Conservation (phyloP, 2,113 vertebrate genomes). For the Amphiprion ocellaris region DNA sequence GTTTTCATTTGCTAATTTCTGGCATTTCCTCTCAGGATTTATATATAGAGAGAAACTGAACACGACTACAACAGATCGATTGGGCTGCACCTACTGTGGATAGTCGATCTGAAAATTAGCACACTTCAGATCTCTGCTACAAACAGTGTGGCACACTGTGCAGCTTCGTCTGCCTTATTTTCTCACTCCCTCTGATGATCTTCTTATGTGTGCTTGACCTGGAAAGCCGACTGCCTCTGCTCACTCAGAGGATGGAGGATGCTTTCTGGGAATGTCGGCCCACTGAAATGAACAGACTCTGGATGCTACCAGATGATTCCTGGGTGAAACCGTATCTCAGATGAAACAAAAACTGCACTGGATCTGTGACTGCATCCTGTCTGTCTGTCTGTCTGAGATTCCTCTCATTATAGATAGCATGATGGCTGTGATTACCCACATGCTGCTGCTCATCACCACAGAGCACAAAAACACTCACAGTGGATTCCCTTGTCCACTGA, state of each 20-base stretch:
- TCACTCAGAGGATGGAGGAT: neutral
- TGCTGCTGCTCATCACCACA: slow-evolving; percentile 62
- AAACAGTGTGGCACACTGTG: neutral
- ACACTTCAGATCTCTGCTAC: neutral
- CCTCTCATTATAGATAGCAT: slow-evolving; percentile 60
- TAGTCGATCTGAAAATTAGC: too few relatives aligned
- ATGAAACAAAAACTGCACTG: neutral
- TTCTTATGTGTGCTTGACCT: slow-evolving; percentile 1
- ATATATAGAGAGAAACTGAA: neutral
- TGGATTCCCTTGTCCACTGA: slow-evolving; percentile 20
- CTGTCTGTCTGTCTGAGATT: slow-evolving; percentile 48
- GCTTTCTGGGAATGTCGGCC: slow-evolving; percentile 16
- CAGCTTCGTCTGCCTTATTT: neutral
- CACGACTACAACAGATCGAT: neutral
- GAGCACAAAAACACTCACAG: slow-evolving; percentile 29
- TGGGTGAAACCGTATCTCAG: neutral
- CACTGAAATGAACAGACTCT: neutral
- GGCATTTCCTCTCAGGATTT: neutral
- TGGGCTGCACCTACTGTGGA: neutral
- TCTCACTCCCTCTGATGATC: neutral
- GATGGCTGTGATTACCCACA: slow-evolving; percentile 65
- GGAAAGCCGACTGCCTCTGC: slow-evolving; percentile 3
- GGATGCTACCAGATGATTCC: slow-evolving; percentile 4
- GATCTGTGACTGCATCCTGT: slow-evolving; percentile 18
- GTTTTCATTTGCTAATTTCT: neutral